Conservation (phyloP, 1,140 invertebrate genomes). For the Liolophura sinensis region DNA sequence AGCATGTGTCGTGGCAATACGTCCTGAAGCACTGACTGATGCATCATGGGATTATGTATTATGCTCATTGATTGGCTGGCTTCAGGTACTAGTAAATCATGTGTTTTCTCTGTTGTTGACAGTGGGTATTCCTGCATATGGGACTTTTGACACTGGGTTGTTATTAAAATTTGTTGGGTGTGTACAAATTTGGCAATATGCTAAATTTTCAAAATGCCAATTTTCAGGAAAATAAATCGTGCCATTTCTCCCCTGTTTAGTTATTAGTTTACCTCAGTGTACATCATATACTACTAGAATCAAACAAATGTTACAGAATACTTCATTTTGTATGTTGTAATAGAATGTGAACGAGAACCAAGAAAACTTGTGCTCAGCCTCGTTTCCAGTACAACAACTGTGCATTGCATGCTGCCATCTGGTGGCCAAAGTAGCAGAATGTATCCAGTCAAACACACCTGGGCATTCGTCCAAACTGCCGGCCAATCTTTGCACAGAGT, state of each 20-base stretch:
- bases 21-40: constrained; percentile 23
- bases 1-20: constrained; percentile 13
- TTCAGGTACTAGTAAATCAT: constrained; percentile 60
- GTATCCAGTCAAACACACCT: constrained; percentile 13
- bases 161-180: too few species aligned
- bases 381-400: constrained; percentile 11
- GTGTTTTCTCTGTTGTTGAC: too few species aligned
- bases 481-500: constrained; percentile 59
- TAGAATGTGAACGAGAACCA: neutral
- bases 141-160: too few species aligned
- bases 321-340: too few species aligned
- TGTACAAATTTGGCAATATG: too few species aligned
- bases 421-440: constrained; percentile 19
- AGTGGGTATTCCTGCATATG: too few species aligned
- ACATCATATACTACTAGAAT: constrained; percentile 1
- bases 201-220: too few species aligned
- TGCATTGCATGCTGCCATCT: constrained; percentile 26
- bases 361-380: neutral
- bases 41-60: constrained; percentile 70
- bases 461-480: constrained; percentile 21
- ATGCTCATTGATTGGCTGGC: constrained; percentile 69
- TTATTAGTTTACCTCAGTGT: constrained; percentile 41
- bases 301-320: neutral
- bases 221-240: too few species aligned
- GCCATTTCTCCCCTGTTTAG: too few species aligned